Evolutionary conservation across 2,113 vertebrate species (phyloP), one percentile per base, ranked within the genome.

Genomic region (Lutjanus erythropterus): DNA sequence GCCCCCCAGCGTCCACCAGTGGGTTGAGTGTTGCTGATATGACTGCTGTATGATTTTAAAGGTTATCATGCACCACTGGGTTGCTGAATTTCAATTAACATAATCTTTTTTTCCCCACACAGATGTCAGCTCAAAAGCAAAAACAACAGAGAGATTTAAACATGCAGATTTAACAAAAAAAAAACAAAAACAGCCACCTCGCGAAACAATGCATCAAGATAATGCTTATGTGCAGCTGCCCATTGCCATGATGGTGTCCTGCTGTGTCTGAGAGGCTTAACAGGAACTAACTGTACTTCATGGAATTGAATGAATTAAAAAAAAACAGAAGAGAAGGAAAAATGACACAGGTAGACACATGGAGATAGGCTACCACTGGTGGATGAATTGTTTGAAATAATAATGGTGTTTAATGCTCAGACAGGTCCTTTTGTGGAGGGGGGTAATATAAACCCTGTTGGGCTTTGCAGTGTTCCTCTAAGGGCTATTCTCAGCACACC

Each of bases 361-460:
- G 50, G 41, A 65, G 64, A 75, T 29, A 55, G 52, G 62, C 52
- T 67, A 66, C 47, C 27, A 47, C 33, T 56, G 31, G 21, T 64
- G 71, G 58, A 37, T 71, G 78, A 81, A 86, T 86, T 61, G 75
- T 88, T 90, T 81, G 53, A 86, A 77, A 80, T 73, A 92, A 92
- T 89, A 81, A 84, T 62, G 41, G 78, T 78, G 78, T 86, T 90
- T 90, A 84, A 81, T 76, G 74, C 88, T 81, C 78, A 85, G 82
- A 71, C 75, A 68, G 83, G 81, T 75, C 61, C 80, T 87, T 84
- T 84, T 84, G 42, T 85, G 69, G 37, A n/a, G 41, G 33, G 33
- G 65, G 71, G 71, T 85, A 62, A 61, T 74, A 81, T 78, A 85
- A 89, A 69, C 78, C 56, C 39, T 60, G 44, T 71, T 29, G 75